These are phyloP conservation scores for Metalampra italica DNA, from an alignment of 2,888 invertebrate species.

Conservation along the genomic window DNA sequence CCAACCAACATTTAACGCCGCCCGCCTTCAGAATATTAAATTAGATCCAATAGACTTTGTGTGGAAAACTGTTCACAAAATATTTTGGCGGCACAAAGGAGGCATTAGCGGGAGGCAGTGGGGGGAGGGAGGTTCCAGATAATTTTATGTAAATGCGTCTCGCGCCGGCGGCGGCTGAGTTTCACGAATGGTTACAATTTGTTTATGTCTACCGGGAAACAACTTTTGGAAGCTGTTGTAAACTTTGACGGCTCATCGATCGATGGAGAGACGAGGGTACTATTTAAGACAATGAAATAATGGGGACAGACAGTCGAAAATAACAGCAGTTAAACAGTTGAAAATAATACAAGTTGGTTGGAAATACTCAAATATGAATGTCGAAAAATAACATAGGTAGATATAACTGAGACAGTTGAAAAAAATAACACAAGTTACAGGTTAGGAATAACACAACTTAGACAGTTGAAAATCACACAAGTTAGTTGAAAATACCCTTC, in stretches of 20 bases:
- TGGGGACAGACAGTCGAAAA: not conserved
- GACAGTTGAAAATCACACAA: no score
- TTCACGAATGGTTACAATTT: conserved; percentile 50
- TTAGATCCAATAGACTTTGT: conserved; percentile 62
- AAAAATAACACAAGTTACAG: no score
- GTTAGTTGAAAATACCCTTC: no score
- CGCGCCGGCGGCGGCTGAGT: conserved; percentile 38
- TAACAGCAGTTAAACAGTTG: no score
- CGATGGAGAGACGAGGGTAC: not conserved
- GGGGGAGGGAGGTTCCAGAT: conserved; percentile 23
- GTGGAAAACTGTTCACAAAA: conserved; percentile 75
- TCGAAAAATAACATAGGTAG: no score
- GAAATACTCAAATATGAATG: no score
- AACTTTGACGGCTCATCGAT: conserved; percentile 4
- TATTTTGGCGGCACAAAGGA: conserved; percentile 74
- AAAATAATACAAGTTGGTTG: no score
- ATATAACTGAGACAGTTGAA: no score
- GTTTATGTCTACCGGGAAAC: conserved; percentile 57
- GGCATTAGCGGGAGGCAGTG: conserved; percentile 45
- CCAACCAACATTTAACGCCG: conserved; percentile 1
- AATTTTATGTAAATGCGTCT: conserved; percentile 62
- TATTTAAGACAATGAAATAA: not conserved
- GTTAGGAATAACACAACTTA: no score
- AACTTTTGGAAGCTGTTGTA: conserved; percentile 18
- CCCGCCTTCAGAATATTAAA: conserved; percentile 42